Evolutionary conservation across 2,797 vertebrate genomes (phyloP), one percentile per base, ranked within the genome.

Genomic region (Dermochelys coriacea): DNA sequence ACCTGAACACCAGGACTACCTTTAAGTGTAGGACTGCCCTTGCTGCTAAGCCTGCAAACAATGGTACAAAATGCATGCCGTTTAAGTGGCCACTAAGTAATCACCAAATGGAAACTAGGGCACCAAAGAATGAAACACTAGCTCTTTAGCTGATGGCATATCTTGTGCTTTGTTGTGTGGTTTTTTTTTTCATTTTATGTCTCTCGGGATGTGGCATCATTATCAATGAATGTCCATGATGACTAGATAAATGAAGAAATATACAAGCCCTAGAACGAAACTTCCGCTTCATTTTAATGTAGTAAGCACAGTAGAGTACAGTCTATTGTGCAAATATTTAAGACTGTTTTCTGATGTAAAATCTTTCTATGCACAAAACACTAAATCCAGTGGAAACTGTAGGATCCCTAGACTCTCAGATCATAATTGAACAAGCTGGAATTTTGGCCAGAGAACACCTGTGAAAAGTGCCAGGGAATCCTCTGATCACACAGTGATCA

Each of bases 41-140:
- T 21, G 64, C 18, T 21, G n/a, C 64, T 37, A 37, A 68, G 18
- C 18, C 18, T 34, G 81, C 4, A 1, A 5, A 3, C 0, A 0
- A 37, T 3, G 25, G 1, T 0, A 0, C 15, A 0, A 79, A 1
- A 0, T 3, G 29, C 2, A 45, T n/a, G 57, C n/a, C 6, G 11
- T 15, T 5, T 1, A 0, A 37, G 0, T 0, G 49, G 10, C 15
- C 4, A 0, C 34, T 11, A 3, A 4, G 78, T 2, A 12, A 3
- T 27, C 57, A 1, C 8, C 0, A 0, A 37, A 51, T 31, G 71
- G 57, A 7, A 34, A 3, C n/a, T 37, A 68, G 34, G 5, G 64
- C 34, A 6, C 5, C 18, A 37, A 37, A 68, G n/a, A 68, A 21
- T 68, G 18, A 68, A 34, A 15, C 3, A 6, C 2, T 82, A 14